Conservation (phyloP, 2,113 vertebrate genomes). For the Dermatemys mawii region DNA sequence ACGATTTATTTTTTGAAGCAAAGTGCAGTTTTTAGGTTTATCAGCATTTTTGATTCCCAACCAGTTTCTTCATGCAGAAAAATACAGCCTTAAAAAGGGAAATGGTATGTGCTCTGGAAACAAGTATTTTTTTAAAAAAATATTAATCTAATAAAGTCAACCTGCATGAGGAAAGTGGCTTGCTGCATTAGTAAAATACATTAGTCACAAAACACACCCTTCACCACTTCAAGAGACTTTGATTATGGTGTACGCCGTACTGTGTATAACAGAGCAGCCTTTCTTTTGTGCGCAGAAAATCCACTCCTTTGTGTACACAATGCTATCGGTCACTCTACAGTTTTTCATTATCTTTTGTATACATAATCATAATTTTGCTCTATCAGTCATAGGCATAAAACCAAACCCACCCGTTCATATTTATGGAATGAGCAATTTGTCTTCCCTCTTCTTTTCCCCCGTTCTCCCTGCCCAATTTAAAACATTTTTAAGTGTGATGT, state of each 20-base stretch:
- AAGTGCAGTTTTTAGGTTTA: not conserved
- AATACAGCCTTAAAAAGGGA: not conserved
- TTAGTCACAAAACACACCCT: slow-evolving; percentile 51
- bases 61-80: slow-evolving; percentile 10
- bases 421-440: slow-evolving; percentile 15
- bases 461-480: not conserved
- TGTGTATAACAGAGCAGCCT: not conserved
- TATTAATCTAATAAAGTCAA: slow-evolving; percentile 6
- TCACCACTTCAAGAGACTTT: slow-evolving; percentile 17
- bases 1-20: slow-evolving; percentile 36
- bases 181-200: slow-evolving; percentile 34
- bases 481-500: not conserved
- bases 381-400: slow-evolving; percentile 3
- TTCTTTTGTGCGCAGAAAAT: not conserved
- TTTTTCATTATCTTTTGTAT: slow-evolving; percentile 53
- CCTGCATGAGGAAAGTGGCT: slow-evolving; percentile 35
- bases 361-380: slow-evolving; percentile 10
- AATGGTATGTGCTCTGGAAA: not conserved
- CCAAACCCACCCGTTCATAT: slow-evolving; percentile 33
- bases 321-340: slow-evolving; percentile 36
- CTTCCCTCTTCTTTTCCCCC: not conserved
- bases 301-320: not conserved
- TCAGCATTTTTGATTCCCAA: not conserved
- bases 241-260: not conserved
- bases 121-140: not conserved